Evolutionary conservation across 37 sponge, comb jelly and placozoan species (phyloP).

Genomic region (Beroe forskalii): DNA sequence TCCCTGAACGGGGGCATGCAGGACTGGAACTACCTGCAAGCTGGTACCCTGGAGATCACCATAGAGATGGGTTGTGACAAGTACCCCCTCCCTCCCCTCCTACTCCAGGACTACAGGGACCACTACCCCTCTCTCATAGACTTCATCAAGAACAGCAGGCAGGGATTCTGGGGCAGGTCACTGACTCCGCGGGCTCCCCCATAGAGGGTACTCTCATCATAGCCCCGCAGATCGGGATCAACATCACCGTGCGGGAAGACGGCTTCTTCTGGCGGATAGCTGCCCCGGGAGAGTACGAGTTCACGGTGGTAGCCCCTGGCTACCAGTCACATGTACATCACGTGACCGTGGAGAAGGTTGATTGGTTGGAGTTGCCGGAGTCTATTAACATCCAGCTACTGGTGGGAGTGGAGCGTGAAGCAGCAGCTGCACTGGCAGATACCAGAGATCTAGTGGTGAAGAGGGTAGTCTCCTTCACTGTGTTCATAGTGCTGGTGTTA

Average conservation of each 20-base stretch:
- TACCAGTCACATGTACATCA: conserved; percentile 21
- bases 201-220: background rate
- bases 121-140: background rate
- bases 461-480: no score
- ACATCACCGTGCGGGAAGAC: background rate
- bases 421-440: no score
- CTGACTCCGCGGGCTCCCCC: background rate
- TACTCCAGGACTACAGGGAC: conserved; percentile 63
- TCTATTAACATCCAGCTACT: background rate
- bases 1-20: conserved; percentile 79
- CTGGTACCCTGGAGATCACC: conserved; percentile 78
- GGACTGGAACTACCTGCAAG: conserved; percentile 77
- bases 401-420: background rate
- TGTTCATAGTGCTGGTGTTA: no score
- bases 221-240: background rate
- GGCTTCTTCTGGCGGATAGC: conserved; percentile 5
- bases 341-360: background rate
- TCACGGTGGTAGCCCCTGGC: background rate
- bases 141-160: background rate
- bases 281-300: background rate
- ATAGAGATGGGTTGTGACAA: conserved; percentile 78
- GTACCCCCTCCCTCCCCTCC: conserved; percentile 66
- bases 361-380: background rate
- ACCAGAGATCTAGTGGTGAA: no score
- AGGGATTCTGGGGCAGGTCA: conserved; percentile 14